Evolutionary conservation across 2,113 vertebrate genomes (phyloP).

Genomic region (Takifugu bimaculatus): DNA sequence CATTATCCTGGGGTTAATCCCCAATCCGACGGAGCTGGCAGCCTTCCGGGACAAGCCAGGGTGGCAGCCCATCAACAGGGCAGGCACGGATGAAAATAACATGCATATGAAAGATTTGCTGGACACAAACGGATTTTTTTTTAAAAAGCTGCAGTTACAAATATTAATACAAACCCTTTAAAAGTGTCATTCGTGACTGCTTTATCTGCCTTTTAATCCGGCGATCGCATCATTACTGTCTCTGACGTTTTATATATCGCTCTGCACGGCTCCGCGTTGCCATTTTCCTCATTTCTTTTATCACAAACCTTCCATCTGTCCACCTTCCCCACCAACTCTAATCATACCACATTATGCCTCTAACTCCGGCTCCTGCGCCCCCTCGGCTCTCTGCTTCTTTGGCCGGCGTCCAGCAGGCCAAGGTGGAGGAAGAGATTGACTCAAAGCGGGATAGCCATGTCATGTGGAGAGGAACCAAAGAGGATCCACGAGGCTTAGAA

Average conservation of each 20-base stretch:
- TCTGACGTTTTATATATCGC: conserved; percentile 18
- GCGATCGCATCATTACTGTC: conserved; percentile 10
- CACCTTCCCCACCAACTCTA: conserved; percentile 41
- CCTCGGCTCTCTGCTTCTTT: conserved; percentile 31
- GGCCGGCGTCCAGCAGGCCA: conserved; percentile 52
- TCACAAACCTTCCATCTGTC: conserved; percentile 52
- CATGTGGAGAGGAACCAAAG: conserved; percentile 70
- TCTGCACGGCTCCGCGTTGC: conserved; percentile 16
- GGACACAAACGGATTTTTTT: conserved; percentile 18
- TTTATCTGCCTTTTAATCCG: conserved; percentile 9
- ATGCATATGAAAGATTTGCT: conserved; percentile 23
- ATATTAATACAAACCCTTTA: conserved; percentile 19
- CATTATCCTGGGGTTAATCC: conserved; percentile 78
- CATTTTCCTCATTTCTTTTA: conserved; percentile 32
- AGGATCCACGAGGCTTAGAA: conserved; percentile 71
- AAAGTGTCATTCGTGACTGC: conserved; percentile 18
- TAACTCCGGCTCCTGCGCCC: conserved; percentile 32
- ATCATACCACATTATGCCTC: conserved; percentile 43
- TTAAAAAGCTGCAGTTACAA: conserved; percentile 45
- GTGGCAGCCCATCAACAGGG: conserved; percentile 66
- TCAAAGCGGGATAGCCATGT: conserved; percentile 63
- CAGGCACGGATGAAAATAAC: conserved; percentile 61
- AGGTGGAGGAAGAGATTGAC: conserved; percentile 68
- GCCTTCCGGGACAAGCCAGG: conserved; percentile 65
- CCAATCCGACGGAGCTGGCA: conserved; percentile 69